A percentile compares a stretch with the other conserved stretches of the same genome.
phyloP scores from a whole-genome alignment of 2,797 vertebrate genomes.

The Zalophus californianus region DNA sequence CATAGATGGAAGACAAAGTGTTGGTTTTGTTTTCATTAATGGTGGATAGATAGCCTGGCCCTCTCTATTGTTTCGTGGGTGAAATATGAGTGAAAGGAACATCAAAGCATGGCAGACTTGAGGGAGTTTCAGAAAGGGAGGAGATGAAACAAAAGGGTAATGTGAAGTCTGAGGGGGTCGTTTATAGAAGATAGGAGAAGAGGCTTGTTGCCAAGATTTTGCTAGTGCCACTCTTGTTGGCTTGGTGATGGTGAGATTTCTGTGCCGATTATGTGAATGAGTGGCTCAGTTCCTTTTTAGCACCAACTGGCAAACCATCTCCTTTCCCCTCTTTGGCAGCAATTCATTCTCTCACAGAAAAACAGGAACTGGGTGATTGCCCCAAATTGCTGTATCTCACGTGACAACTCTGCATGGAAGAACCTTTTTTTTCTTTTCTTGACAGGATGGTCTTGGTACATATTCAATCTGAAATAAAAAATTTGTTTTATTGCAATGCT shows the following conservation, averaged over 20 bases:
- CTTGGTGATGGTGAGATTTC: neutral
- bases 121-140: neutral
- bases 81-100: neutral
- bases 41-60: neutral
- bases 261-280: conserved; percentile 27
- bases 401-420: conserved; percentile 28
- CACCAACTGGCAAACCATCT: conserved; percentile 42
- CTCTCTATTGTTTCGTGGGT: neutral
- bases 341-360: conserved; percentile 50
- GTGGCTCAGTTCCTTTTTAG: conserved; percentile 49
- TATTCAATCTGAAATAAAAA: conserved; percentile 42
- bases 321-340: conserved; percentile 44
- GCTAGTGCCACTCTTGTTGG: neutral
- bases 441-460: conserved; percentile 26
- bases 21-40: conserved; percentile 16
- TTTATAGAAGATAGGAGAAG: neutral
- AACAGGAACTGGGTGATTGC: conserved; percentile 37
- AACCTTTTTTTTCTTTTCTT: neutral
- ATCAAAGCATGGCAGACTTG: neutral
- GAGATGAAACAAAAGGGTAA: neutral
- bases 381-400: conserved; percentile 44
- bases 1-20: neutral
- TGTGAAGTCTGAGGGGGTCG: neutral
- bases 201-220: neutral
- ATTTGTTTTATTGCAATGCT: neutral